These are phyloP conservation scores for Platichthys stellatus DNA, from an alignment of 2,113 vertebrate genomes.

Conservation along the genomic window DNA sequence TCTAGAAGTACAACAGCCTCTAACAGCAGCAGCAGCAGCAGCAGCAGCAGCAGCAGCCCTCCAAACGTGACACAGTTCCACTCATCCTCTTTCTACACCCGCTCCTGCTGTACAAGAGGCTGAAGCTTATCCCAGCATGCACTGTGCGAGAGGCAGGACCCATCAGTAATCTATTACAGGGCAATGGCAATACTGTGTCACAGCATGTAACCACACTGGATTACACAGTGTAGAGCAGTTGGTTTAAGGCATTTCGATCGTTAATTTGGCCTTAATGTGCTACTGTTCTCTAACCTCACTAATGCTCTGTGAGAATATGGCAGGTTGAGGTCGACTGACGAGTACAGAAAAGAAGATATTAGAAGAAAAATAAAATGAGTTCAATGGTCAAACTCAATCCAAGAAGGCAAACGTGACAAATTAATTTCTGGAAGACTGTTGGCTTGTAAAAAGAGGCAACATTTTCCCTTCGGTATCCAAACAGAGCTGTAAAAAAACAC, in stretches of 20 bases:
- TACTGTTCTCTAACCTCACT: conserved; percentile 8
- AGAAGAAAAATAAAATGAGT: conserved; percentile 36
- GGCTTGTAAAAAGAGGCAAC: conserved; percentile 48
- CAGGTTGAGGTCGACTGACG: conserved; percentile 10
- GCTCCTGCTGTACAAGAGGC: conserved; percentile 19
- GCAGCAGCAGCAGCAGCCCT: conserved; percentile 10
- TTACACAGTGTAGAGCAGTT: conserved; percentile 35
- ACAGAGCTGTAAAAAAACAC: conserved; percentile 48
- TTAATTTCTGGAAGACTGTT: conserved; percentile 61
- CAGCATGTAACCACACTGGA: conserved; percentile 41
- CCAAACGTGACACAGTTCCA: conserved; percentile 16
- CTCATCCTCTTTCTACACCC: not conserved
- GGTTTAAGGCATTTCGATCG: conserved; percentile 61
- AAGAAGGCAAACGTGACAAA: conserved; percentile 32
- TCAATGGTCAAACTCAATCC: conserved; percentile 17
- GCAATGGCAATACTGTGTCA: conserved; percentile 31
- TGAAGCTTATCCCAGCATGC: conserved; percentile 49
- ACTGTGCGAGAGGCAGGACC: conserved; percentile 30
- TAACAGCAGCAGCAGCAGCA: conserved; percentile 16
- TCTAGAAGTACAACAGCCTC: conserved; percentile 32
- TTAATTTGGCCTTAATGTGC: conserved; percentile 50
- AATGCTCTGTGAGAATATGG: not conserved
- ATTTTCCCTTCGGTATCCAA: conserved; percentile 79
- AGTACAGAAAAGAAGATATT: not conserved
- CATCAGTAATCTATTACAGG: conserved; percentile 15